Evolutionary conservation across 2,888 invertebrate species (phyloP), one percentile per base, ranked within the genome.

Genomic region (Pelosia muscerda): DNA sequence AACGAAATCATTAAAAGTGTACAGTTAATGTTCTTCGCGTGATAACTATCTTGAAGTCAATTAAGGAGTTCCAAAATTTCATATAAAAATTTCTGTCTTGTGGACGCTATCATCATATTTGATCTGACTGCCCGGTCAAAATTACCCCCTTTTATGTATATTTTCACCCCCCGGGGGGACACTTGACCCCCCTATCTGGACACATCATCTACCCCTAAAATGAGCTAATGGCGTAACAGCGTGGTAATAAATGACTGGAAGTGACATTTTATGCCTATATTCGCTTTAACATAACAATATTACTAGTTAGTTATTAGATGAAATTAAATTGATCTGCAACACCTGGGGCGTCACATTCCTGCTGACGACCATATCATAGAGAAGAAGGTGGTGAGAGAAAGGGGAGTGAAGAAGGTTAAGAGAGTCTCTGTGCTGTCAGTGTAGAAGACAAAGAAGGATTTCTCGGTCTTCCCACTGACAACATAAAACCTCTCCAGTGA

Each of bases 141-240:
- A 91, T 92, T 90, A 89, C 92, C 92, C 91, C 92, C 90, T 88
- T 92, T 94, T 94, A 94, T 94, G 93, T 89, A 93, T 92, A 93
- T 93, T 93, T 81, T 89, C 87, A 85, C 93, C 94, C 93, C 92
- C 91, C 77, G 85, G 92, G 93, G 93, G 92, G 92, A 94, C 93
- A 94, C 93, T 94, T 94, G 94, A 95, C 94, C 93, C 90, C 87
- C 84, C 86, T 91, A 93, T 94, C 93, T 93, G 88, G 89, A 93
- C 85, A 92, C 94, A 94, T 94, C 94, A 94, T 94, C 93, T 92
- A 93, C 94, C 94, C 94, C 92, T 90, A 88, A 90, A 92, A 87
- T 88, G 87, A 89, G 88, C 92, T 93, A 94, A 94, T 94, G 94
- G 83, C 83, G 83, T 84, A 88, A 87, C 90, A 85, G 68, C 67